Evolutionary conservation across 2,113 vertebrate species (phyloP).

Genomic region (Epinephelus lanceolatus): DNA sequence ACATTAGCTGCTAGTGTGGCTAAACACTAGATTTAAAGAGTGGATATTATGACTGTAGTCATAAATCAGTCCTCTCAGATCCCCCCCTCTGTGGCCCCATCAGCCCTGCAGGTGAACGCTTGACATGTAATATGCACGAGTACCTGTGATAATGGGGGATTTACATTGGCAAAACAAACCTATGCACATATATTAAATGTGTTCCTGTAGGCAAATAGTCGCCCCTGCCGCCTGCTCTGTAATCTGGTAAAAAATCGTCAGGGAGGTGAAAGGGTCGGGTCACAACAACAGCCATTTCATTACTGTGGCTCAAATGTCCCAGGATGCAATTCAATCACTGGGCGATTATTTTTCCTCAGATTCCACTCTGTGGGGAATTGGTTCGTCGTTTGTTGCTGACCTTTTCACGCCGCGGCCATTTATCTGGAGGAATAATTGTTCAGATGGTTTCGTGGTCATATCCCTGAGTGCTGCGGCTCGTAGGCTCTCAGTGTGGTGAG

Average conservation of each 20-base stretch:
- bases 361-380: constrained; percentile 77
- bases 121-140: constrained; percentile 68
- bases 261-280: constrained; percentile 73
- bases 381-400: constrained; percentile 72
- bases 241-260: constrained; percentile 77
- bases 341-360: constrained; percentile 77
- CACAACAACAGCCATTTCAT: constrained; percentile 84
- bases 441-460: constrained; percentile 76
- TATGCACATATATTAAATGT: constrained; percentile 73
- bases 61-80: neutral
- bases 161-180: constrained; percentile 76
- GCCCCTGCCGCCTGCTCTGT: constrained; percentile 66
- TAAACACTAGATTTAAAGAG: neutral
- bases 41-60: neutral
- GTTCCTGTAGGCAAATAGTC: constrained; percentile 81
- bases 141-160: constrained; percentile 73
- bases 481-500: constrained; percentile 43
- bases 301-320: constrained; percentile 77
- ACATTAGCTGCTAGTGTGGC: neutral
- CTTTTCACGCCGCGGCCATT: constrained; percentile 72
- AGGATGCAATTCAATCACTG: constrained; percentile 81
- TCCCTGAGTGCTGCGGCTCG: constrained; percentile 75
- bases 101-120: constrained; percentile 54
- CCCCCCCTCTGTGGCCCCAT: constrained; percentile 3
- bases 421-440: constrained; percentile 77